phyloP scores from a whole-genome alignment of 1,140 invertebrate genomes.

The Scaptodrosophila lebanonensis region DNA sequence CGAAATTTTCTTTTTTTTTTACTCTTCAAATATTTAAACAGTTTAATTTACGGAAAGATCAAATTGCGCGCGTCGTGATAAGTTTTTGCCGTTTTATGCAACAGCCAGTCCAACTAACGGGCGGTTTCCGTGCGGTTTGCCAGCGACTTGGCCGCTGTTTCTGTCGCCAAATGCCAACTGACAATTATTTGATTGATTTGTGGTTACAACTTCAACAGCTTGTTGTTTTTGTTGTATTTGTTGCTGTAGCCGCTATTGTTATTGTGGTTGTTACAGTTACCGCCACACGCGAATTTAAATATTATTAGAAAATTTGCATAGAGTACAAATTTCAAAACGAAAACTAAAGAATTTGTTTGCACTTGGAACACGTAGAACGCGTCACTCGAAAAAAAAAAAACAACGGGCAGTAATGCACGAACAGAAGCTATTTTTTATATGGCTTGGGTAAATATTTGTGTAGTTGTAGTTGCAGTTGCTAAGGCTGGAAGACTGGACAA shows the following conservation, averaged over 20 bases:
- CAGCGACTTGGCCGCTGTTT: constrained; percentile 15
- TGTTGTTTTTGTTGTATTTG: constrained; percentile 11
- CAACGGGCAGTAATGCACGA: neutral
- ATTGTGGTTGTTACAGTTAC: constrained; percentile 10
- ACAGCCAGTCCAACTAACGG: constrained; percentile 1
- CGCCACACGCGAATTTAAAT: constrained; percentile 14
- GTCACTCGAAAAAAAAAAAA: constrained; percentile 2
- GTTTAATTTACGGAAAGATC: constrained; percentile 51
- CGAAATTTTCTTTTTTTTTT: no score
- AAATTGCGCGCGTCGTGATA: constrained; percentile 25
- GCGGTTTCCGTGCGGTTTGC: constrained; percentile 2
- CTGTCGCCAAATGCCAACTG: constrained; percentile 8
- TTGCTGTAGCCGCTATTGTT: neutral
- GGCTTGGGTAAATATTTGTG: neutral
- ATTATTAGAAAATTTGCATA: neutral
- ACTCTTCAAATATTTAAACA: constrained; percentile 35
- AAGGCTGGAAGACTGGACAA: constrained; percentile 11
- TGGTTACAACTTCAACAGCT: constrained; percentile 32
- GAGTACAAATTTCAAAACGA: constrained; percentile 2
- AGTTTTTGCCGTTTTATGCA: neutral
- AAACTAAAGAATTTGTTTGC: constrained; percentile 26
- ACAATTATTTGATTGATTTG: constrained; percentile 50
- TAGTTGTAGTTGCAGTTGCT: constrained; percentile 12
- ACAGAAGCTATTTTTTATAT: neutral
- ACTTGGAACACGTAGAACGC: no score